These are phyloP conservation scores for Latheticus oryzae DNA, from an alignment of 2,888 invertebrate genomes.

Conservation along the genomic window DNA sequence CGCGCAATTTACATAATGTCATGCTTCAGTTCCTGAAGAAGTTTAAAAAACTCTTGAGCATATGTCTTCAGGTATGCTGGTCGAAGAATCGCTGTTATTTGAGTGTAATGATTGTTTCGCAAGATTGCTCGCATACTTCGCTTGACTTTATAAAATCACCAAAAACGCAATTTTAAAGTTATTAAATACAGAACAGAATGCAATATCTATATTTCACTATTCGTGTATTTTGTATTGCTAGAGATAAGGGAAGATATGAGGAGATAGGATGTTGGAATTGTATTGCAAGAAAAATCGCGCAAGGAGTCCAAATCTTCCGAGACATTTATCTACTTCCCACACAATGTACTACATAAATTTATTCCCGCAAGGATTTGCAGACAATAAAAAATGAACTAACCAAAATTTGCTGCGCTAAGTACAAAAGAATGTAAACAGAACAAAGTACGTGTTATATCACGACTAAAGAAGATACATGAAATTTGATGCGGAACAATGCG, in stretches of 20 bases:
- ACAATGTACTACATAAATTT: constrained; percentile 49
- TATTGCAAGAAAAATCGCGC: constrained; percentile 43
- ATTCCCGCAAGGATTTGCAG: constrained; percentile 48
- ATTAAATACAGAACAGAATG: constrained; percentile 22
- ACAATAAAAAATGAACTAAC: constrained; percentile 50
- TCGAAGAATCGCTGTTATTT: constrained; percentile 26
- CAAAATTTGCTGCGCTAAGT: constrained; percentile 45
- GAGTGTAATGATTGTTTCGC: constrained; percentile 18
- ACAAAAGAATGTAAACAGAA: constrained; percentile 46
- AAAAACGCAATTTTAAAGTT: constrained; percentile 28
- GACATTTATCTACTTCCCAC: constrained; percentile 47
- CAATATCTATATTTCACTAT: constrained; percentile 14
- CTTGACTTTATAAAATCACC: constrained; percentile 14
- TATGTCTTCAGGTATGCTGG: constrained; percentile 33
- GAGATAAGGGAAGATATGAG: constrained; percentile 27
- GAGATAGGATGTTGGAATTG: constrained; percentile 21
- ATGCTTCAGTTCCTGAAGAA: constrained; percentile 37
- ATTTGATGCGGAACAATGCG: constrained; percentile 4
- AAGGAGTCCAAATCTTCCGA: constrained; percentile 47
- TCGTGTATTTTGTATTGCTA: constrained; percentile 3
- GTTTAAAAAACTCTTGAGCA: constrained; percentile 27
- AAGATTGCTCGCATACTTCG: constrained; percentile 19
- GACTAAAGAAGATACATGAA: constrained; percentile 29
- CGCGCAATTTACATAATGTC: constrained; percentile 34
- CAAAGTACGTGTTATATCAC: constrained; percentile 53